Conservation (phyloP, 37 sponge, comb jelly and placozoan species). For the Chondrosia reniformis region DNA sequence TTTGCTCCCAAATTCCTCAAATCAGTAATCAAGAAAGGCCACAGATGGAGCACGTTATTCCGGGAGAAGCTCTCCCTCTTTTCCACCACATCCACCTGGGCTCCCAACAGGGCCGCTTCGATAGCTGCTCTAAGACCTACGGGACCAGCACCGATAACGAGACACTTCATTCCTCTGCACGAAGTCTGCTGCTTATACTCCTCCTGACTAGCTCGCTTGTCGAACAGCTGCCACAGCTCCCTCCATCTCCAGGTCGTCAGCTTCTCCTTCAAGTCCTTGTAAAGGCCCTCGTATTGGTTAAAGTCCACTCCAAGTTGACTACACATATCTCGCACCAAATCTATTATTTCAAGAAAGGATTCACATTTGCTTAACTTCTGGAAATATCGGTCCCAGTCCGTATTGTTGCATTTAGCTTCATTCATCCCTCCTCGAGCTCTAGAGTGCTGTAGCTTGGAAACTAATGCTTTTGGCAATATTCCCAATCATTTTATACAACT, state of each 20-base stretch:
- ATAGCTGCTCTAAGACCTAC: conserved; percentile 86
- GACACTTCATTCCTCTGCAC: conserved; percentile 55
- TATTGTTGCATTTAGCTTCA: no score
- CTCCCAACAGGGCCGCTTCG: conserved; percentile 87
- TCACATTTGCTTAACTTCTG: conserved; percentile 30
- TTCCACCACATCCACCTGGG: conserved; percentile 88
- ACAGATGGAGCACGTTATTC: conserved; percentile 93
- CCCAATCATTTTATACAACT: no score
- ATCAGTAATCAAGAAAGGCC: conserved; percentile 91
- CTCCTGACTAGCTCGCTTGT: conserved; percentile 40
- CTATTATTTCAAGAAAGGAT: conserved; percentile 27
- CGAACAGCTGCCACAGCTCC: conserved; percentile 72
- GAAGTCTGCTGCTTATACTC: conserved; percentile 61
- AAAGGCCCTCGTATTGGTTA: conserved; percentile 45
- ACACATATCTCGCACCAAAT: conserved; percentile 38
- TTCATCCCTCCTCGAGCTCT: no score
- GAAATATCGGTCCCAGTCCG: neutral
- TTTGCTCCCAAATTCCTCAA: conserved; percentile 80
- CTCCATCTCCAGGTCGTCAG: conserved; percentile 60
- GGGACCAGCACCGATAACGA: conserved; percentile 90
- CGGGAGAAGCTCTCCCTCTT: conserved; percentile 76
- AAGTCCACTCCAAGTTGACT: conserved; percentile 33
- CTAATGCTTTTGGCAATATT: no score
- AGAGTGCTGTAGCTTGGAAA: no score
- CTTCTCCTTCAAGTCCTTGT: conserved; percentile 50